phyloP scores from a whole-genome alignment of 2,888 invertebrate genomes.

The Sarcophaga rosellei region DNA sequence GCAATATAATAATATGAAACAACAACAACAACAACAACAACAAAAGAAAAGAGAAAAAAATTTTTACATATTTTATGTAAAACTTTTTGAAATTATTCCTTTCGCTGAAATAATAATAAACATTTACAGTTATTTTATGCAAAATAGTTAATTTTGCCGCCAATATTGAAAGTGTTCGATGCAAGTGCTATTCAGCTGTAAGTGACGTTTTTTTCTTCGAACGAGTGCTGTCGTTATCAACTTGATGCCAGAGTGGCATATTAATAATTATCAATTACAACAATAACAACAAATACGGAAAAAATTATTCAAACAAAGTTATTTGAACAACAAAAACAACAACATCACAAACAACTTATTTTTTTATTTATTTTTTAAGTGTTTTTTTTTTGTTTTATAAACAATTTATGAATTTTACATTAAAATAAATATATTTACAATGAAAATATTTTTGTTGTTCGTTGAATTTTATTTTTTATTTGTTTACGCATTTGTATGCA shows the following conservation, averaged over 20 bases:
- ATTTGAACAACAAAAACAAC: no score
- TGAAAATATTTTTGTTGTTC: background rate
- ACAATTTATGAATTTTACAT: background rate
- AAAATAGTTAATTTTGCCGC: background rate
- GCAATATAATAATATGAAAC: background rate
- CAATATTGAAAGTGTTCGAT: background rate
- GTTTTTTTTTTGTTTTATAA: background rate
- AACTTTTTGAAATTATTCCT: background rate
- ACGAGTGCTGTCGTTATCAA: conserved; percentile 19
- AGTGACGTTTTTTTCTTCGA: background rate
- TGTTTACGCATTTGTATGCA: conserved; percentile 44
- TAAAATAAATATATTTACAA: background rate
- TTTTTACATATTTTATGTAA: background rate
- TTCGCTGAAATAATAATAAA: background rate
- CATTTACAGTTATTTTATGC: background rate
- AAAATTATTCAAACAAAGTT: background rate
- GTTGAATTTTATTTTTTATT: background rate
- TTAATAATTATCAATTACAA: background rate
- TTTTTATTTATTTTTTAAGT: no score
- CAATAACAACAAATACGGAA: background rate
- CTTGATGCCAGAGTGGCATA: conserved; percentile 36
- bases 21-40: no score
- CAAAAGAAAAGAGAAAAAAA: background rate
- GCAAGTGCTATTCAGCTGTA: background rate
- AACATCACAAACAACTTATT: background rate